Conservation (phyloP, 2,113 vertebrate genomes). For the Chionis minor region DNA sequence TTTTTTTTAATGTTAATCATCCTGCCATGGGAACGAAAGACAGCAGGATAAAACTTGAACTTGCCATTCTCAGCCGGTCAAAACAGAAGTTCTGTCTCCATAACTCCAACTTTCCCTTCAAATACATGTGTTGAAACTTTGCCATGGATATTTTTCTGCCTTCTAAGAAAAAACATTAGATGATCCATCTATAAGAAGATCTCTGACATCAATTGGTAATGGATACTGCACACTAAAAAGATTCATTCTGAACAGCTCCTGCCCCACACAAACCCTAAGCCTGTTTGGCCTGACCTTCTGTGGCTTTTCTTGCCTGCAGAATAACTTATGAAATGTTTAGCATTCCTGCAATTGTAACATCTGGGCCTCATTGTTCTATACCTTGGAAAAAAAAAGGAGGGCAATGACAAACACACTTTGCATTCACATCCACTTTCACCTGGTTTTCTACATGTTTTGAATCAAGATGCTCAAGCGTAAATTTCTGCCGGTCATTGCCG, state of each 20-base stretch:
- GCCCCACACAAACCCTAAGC: not conserved
- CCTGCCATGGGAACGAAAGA: not conserved
- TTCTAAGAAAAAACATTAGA: constrained; percentile 33
- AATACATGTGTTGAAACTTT: constrained; percentile 38
- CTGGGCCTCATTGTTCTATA: constrained; percentile 54
- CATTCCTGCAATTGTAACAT: constrained; percentile 61
- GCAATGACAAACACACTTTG: constrained; percentile 2
- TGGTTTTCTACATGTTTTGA: constrained; percentile 27
- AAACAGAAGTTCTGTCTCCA: not conserved
- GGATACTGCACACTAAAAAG: constrained; percentile 40
- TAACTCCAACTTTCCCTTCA: constrained; percentile 12
- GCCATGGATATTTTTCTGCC: constrained; percentile 44
- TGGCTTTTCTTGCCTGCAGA: constrained; percentile 51
- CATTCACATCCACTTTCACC: not conserved
- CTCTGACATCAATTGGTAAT: constrained; percentile 59
- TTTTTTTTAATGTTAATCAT: not conserved
- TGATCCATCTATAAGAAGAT: constrained; percentile 33
- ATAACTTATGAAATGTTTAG: constrained; percentile 68
- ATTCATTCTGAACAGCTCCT: not conserved
- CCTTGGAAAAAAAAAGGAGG: constrained; percentile 31
- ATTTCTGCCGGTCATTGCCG: not conserved
- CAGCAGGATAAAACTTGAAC: constrained; percentile 35
- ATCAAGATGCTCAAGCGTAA: constrained; percentile 13
- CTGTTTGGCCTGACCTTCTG: constrained; percentile 38
- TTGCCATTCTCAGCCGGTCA: constrained; percentile 29